These are phyloP conservation scores for Falco punctatus DNA, from an alignment of 2,113 vertebrate species.

Conservation along the genomic window DNA sequence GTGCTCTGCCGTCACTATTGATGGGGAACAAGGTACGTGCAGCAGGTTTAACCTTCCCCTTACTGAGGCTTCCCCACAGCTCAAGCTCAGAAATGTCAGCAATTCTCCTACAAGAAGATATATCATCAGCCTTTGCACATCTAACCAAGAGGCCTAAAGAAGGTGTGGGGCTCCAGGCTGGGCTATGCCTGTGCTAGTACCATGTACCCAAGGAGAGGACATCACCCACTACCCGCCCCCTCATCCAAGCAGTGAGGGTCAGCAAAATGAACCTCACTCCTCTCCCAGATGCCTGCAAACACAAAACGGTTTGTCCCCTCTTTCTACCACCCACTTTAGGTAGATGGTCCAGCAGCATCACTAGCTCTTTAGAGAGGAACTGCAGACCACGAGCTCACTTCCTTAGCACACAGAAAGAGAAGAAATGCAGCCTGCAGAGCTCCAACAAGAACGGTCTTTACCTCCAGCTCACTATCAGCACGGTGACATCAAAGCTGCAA, in stretches of 20 bases:
- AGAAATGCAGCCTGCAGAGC: neutral
- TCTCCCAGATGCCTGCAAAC: neutral
- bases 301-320: too few relatives aligned
- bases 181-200: too few relatives aligned
- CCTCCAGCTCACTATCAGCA: neutral
- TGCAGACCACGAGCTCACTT: neutral
- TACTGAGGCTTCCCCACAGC: neutral
- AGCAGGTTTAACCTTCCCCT: too few relatives aligned
- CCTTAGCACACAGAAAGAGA: neutral
- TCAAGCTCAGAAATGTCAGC: rapidly evolving
- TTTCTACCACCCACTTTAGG: neutral
- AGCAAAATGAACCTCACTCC: neutral
- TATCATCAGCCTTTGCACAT: neutral
- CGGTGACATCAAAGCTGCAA: neutral
- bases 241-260: neutral
- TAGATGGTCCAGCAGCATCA: neutral
- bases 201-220: neutral
- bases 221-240: neutral
- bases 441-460: neutral
- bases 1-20: neutral
- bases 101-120: too few relatives aligned
- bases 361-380: neutral
- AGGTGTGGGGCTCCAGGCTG: neutral
- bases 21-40: neutral
- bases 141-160: neutral